A percentile compares a stretch with the other conserved stretches of the same genome.
Conservation (phyloP, 2,888 invertebrate genomes). For the Cephus nigrinus region DNA sequence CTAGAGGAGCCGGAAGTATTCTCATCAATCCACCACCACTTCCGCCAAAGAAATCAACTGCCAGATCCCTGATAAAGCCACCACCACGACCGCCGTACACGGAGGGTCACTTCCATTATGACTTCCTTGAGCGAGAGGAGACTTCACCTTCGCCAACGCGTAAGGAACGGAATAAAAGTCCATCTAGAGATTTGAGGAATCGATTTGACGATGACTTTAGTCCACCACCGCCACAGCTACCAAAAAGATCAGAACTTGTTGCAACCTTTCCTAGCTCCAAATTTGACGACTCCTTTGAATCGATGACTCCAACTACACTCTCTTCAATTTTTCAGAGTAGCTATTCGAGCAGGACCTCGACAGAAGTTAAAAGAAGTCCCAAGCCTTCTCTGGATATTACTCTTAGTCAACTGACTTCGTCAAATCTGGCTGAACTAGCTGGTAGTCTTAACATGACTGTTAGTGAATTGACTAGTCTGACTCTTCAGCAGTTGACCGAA, state of each 20-base stretch:
- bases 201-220: slow-evolving; percentile 61
- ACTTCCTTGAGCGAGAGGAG: slow-evolving; percentile 69
- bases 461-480: slow-evolving; percentile 84
- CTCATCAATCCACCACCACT: slow-evolving; percentile 79
- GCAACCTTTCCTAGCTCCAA: slow-evolving; percentile 39
- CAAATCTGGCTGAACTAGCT: slow-evolving; percentile 85
- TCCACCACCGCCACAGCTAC: slow-evolving; percentile 51
- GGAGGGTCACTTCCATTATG: slow-evolving; percentile 69
- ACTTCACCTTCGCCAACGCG: slow-evolving; percentile 38
- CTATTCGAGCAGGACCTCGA: slow-evolving; percentile 12
- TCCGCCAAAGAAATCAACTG: slow-evolving; percentile 77
- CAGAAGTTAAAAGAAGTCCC: slow-evolving; percentile 38
- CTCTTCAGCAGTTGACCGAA: slow-evolving; percentile 85
- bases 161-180: slow-evolving; percentile 30
- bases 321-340: slow-evolving; percentile 51
- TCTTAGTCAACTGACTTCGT: slow-evolving; percentile 82
- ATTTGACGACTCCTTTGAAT: slow-evolving; percentile 58
- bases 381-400: slow-evolving; percentile 77
- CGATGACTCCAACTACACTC: slow-evolving; percentile 53
- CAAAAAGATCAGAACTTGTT: slow-evolving; percentile 39
- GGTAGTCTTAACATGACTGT: slow-evolving; percentile 81
- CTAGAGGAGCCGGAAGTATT: slow-evolving; percentile 74
- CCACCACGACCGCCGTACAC: slow-evolving; percentile 74
- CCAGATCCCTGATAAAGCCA: slow-evolving; percentile 72
- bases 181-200: slow-evolving; percentile 35